phyloP scores from a whole-genome alignment of 2,888 invertebrate species.

The Protonemura montana region DNA sequence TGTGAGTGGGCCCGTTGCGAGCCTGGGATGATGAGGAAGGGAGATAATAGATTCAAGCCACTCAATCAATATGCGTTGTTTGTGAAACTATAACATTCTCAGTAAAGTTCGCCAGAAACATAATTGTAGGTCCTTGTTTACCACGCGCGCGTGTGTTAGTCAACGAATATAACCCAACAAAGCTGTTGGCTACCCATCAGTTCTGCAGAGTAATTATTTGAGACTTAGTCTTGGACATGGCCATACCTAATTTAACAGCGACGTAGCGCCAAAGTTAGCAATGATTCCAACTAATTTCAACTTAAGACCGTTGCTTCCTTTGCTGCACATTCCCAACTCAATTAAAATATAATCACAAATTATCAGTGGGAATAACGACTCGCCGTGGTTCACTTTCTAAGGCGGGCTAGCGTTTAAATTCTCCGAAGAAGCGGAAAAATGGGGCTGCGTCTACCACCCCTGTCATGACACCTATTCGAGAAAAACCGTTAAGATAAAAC shows the following conservation, averaged over 20 bases:
- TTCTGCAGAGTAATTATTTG: constrained; percentile 1
- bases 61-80: constrained; percentile 5
- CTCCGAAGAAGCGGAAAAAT: neutral
- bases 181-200: neutral
- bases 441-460: neutral
- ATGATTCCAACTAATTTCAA: constrained; percentile 7
- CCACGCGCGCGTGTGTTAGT: neutral
- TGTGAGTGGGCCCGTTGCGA: too few relatives aligned
- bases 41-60: neutral
- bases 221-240: neutral
- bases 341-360: neutral
- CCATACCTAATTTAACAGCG: neutral
- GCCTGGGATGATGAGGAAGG: constrained; percentile 1
- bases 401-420: neutral
- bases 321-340: neutral
- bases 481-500: neutral
- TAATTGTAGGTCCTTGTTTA: neutral
- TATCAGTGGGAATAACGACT: neutral
- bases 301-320: neutral
- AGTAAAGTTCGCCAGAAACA: neutral
- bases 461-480: neutral
- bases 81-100: neutral
- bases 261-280: neutral
- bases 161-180: neutral
- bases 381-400: neutral